phyloP scores from a whole-genome alignment of 2,113 vertebrate species.

The Urocynchramus pylzowi region DNA sequence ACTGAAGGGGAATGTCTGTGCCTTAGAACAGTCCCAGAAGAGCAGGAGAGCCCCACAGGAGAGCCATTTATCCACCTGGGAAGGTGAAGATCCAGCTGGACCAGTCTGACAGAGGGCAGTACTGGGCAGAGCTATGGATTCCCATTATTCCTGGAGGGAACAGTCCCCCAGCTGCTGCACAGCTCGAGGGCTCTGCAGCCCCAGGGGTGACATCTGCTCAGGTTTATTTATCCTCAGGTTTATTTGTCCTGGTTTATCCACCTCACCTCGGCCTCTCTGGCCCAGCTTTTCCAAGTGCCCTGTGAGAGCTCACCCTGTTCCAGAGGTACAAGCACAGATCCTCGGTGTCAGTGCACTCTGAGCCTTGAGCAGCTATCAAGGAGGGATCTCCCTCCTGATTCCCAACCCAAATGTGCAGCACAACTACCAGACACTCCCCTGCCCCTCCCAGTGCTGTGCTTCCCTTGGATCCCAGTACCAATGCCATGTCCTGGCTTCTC shows the following conservation, averaged over 20 bases:
- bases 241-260: neutral
- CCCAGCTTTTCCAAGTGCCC: neutral
- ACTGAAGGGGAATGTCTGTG: neutral
- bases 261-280: neutral
- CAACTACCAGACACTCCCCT: neutral
- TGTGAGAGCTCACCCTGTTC: neutral
- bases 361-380: neutral
- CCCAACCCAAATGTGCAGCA: neutral
- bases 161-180: neutral
- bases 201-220: neutral
- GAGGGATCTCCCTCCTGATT: neutral
- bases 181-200: neutral
- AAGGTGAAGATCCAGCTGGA: neutral
- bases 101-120: neutral
- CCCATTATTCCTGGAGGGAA: neutral
- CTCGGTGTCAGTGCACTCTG: neutral
- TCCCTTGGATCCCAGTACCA: neutral
- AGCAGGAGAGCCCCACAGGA: neutral
- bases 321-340: neutral
- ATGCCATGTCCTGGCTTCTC: neutral
- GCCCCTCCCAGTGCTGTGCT: fast-evolving
- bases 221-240: neutral
- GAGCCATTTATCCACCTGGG: neutral
- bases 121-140: neutral
- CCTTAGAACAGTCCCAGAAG: neutral